Evolutionary conservation across 2,113 vertebrate genomes (phyloP).

Genomic region (Brachionichthys hirsutus): DNA sequence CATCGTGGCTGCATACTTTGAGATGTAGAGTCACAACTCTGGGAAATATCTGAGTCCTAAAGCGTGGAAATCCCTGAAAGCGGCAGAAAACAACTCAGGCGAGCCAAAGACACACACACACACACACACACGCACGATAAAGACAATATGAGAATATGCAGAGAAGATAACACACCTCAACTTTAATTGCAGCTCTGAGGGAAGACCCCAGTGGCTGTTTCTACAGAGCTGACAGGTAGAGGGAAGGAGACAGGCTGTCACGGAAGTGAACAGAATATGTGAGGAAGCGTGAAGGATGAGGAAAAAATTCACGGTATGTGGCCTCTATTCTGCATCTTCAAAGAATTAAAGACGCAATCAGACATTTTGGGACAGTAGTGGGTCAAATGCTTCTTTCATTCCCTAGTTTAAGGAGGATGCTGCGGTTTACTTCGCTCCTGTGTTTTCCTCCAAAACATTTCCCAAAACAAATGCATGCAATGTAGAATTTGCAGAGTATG

Average conservation of each 20-base stretch:
- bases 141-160: slow-evolving; percentile 41
- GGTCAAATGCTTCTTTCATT: slow-evolving; percentile 20
- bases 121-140: slow-evolving; percentile 19
- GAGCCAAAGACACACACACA: slow-evolving; percentile 20
- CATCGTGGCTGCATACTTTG: slow-evolving; percentile 28
- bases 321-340: slow-evolving; percentile 26
- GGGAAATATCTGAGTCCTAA: slow-evolving; percentile 45
- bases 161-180: slow-evolving; percentile 48
- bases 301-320: slow-evolving; percentile 25
- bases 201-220: slow-evolving; percentile 54
- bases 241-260: slow-evolving; percentile 23
- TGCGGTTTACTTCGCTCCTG: slow-evolving; percentile 14
- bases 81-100: slow-evolving; percentile 47
- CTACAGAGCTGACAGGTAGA: slow-evolving; percentile 15
- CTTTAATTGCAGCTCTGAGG: slow-evolving; percentile 49
- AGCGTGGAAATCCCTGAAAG: slow-evolving; percentile 54
- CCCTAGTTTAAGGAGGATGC: slow-evolving; percentile 5
- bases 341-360: slow-evolving; percentile 50
- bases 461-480: slow-evolving; percentile 8
- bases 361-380: not conserved
- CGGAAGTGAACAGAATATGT: slow-evolving; percentile 48
- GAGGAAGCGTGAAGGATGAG: slow-evolving; percentile 34
- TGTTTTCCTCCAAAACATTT: slow-evolving; percentile 23
- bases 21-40: slow-evolving; percentile 39
- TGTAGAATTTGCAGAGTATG: slow-evolving; percentile 24